Evolutionary conservation across 2,888 invertebrate species (phyloP).

Genomic region (Anodontia alba): DNA sequence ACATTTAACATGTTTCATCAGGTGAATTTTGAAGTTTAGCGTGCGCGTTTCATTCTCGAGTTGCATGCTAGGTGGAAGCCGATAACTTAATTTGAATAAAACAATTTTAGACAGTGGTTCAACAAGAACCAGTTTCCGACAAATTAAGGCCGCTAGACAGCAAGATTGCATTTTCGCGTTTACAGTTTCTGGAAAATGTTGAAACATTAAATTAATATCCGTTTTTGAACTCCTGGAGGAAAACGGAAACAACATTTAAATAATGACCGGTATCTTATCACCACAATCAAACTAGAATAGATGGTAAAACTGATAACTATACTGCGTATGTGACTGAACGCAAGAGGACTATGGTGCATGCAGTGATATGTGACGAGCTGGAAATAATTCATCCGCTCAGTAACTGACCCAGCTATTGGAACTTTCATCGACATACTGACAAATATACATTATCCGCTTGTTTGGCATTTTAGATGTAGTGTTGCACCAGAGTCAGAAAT

Average conservation of each 20-base stretch:
- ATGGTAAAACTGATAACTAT: background rate
- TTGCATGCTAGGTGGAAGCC: background rate
- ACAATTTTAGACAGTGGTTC: background rate
- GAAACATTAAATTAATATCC: constrained; percentile 6
- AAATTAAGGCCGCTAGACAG: background rate
- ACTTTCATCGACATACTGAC: no score
- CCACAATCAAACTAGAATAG: background rate
- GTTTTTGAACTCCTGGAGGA: background rate
- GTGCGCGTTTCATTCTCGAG: background rate
- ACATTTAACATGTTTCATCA: no score
- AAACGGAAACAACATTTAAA: constrained; percentile 1
- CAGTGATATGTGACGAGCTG: no score
- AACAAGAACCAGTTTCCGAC: constrained; percentile 7
- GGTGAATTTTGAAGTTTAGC: no score
- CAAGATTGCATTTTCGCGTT: constrained; percentile 11
- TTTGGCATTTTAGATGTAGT: no score
- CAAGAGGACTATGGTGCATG: background rate
- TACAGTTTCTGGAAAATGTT: background rate
- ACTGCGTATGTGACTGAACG: background rate
- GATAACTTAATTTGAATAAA: background rate
- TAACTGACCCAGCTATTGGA: no score
- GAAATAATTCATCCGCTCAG: no score
- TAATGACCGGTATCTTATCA: background rate
- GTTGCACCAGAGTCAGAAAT: no score
- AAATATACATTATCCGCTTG: no score